phyloP scores from a whole-genome alignment of 2,113 vertebrate species.

The Nettapus auritus region DNA sequence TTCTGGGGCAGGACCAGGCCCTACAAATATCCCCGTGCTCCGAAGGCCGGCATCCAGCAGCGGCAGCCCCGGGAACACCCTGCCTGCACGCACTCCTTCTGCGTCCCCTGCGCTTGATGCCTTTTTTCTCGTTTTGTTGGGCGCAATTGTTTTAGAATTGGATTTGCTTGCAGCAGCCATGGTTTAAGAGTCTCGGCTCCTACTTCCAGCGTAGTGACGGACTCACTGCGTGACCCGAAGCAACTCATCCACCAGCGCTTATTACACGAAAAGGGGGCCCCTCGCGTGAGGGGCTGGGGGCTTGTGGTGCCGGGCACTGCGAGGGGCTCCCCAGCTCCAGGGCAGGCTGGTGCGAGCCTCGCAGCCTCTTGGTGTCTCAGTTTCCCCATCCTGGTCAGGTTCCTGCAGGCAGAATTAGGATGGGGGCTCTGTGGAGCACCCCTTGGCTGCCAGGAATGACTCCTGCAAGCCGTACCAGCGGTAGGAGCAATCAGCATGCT shows the following conservation, averaged over 20 bases:
- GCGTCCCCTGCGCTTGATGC: background rate
- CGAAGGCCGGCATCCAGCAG: background rate
- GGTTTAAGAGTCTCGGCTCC: background rate
- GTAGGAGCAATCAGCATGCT: rapidly evolving
- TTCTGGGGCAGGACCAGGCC: rapidly evolving
- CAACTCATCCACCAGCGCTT: background rate
- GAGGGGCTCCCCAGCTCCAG: background rate
- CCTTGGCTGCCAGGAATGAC: background rate
- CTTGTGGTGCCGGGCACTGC: background rate
- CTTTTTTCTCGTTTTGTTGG: rapidly evolving
- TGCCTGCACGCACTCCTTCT: rapidly evolving
- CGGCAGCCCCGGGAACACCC: background rate
- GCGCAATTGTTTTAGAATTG: background rate
- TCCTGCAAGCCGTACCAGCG: rapidly evolving
- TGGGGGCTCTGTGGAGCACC: rapidly evolving
- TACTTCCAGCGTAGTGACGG: background rate
- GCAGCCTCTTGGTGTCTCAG: conserved; percentile 3
- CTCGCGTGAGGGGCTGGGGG: background rate
- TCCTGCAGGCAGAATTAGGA: background rate
- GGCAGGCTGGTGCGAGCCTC: background rate
- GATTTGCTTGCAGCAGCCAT: background rate
- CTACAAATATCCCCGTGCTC: background rate
- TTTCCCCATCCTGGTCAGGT: background rate
- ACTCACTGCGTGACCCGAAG: background rate
- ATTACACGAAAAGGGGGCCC: background rate